Evolutionary conservation across 1,140 invertebrate species (phyloP).

Genomic region (Bactericera cockerelli): DNA sequence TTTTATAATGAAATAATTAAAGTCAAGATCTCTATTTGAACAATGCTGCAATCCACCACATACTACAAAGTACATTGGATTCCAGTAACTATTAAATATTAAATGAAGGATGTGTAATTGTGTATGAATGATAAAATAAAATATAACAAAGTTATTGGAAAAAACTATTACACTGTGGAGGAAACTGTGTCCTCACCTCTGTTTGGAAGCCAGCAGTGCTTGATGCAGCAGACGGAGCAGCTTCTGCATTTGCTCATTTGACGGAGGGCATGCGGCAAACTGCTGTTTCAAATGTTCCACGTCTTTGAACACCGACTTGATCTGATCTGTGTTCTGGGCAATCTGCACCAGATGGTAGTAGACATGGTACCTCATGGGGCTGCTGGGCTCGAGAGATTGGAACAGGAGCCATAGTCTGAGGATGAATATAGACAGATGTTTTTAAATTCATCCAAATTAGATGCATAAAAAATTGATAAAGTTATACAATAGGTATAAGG

Average conservation of each 20-base stretch:
- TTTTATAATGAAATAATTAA: no score
- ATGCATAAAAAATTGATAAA: slow-evolving; percentile 13
- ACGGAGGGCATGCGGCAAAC: slow-evolving; percentile 64
- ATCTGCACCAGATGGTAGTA: slow-evolving; percentile 82
- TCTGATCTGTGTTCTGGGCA: slow-evolving; percentile 68
- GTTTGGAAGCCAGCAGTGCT: slow-evolving; percentile 55
- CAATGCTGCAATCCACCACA: no score
- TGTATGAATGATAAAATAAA: no score
- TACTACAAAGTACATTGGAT: no score
- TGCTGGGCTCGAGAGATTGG: slow-evolving; percentile 71
- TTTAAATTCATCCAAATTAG: not conserved
- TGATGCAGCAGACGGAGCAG: slow-evolving; percentile 76
- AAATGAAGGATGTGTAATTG: no score
- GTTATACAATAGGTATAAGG: slow-evolving; percentile 11
- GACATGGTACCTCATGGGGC: slow-evolving; percentile 74
- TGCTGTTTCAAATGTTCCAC: slow-evolving; percentile 69
- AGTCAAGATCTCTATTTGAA: no score
- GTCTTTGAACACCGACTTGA: slow-evolving; percentile 62
- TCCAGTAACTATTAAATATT: no score
- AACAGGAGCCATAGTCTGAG: slow-evolving; percentile 69
- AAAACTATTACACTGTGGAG: no score
- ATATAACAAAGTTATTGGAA: no score
- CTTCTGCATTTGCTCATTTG: slow-evolving; percentile 84
- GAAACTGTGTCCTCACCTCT: no score
- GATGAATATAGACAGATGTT: slow-evolving; percentile 22